phyloP scores from a whole-genome alignment of 2,113 vertebrate species.

The Elanoides forficatus region DNA sequence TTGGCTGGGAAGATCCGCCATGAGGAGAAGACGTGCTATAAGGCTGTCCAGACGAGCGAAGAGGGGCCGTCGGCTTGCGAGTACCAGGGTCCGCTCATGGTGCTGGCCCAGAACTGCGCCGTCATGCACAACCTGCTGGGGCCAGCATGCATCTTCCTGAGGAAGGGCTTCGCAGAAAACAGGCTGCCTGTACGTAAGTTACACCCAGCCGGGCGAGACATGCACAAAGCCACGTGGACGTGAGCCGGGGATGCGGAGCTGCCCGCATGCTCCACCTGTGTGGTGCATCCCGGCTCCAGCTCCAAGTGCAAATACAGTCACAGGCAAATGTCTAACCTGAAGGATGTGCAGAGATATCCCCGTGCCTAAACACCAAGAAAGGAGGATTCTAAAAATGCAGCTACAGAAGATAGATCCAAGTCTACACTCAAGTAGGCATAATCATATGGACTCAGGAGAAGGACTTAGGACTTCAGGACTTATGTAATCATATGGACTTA shows the following conservation, averaged over 20 bases:
- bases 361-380: not conserved
- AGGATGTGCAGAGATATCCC: not conserved
- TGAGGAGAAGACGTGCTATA: slow-evolving; percentile 93
- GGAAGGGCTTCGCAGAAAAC: slow-evolving; percentile 96
- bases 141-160: slow-evolving; percentile 96
- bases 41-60: slow-evolving; percentile 87
- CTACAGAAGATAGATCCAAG: not conserved
- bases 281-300: not conserved
- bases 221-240: not conserved
- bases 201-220: slow-evolving; percentile 29
- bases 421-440: not conserved
- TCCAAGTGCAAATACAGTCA: not conserved
- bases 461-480: not conserved
- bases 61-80: slow-evolving; percentile 79
- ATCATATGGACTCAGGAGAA: not conserved
- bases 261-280: accelerated
- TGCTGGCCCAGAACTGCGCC: slow-evolving; percentile 90
- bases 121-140: slow-evolving; percentile 95
- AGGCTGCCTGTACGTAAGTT: slow-evolving; percentile 99
- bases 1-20: slow-evolving; percentile 80
- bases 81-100: slow-evolving; percentile 85
- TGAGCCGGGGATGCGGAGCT: not conserved
- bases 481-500: not conserved
- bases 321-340: not conserved
- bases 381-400: not conserved